Percentiles rank a stretch among this genome's conserved stretches.
Conservation (phyloP, 2,113 vertebrate genomes). For the Myrmecobius fasciatus region DNA sequence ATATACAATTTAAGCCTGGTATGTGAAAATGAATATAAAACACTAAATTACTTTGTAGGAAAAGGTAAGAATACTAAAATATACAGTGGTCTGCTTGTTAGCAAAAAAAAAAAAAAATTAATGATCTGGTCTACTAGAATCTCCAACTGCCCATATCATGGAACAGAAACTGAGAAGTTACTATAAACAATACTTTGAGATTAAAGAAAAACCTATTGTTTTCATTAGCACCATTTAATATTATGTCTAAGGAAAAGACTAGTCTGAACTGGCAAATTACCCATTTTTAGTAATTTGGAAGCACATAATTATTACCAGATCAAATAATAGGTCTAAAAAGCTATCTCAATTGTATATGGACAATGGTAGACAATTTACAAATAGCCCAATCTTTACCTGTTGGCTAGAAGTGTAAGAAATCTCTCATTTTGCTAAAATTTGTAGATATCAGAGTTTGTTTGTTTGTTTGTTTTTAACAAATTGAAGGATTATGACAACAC, state of each 20-base stretch:
- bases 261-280: neutral
- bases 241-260: neutral
- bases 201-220: neutral
- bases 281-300: neutral
- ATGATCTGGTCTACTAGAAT: neutral
- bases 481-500: too few species aligned
- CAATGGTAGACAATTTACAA: neutral
- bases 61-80: neutral
- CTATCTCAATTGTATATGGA: neutral
- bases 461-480: too few species aligned
- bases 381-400: neutral
- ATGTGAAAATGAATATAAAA: neutral
- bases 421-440: neutral
- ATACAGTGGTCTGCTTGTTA: too few species aligned
- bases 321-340: neutral
- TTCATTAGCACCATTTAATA: neutral
- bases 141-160: neutral
- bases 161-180: neutral
- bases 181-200: neutral
- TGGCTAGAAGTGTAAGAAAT: neutral
- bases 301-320: neutral
- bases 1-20: neutral
- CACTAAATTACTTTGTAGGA: neutral
- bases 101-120: neutral
- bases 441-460: neutral